Evolutionary conservation across 1,140 invertebrate species (phyloP), one percentile per base, ranked within the genome.

Genomic region (Pollicipes pollicipes): DNA sequence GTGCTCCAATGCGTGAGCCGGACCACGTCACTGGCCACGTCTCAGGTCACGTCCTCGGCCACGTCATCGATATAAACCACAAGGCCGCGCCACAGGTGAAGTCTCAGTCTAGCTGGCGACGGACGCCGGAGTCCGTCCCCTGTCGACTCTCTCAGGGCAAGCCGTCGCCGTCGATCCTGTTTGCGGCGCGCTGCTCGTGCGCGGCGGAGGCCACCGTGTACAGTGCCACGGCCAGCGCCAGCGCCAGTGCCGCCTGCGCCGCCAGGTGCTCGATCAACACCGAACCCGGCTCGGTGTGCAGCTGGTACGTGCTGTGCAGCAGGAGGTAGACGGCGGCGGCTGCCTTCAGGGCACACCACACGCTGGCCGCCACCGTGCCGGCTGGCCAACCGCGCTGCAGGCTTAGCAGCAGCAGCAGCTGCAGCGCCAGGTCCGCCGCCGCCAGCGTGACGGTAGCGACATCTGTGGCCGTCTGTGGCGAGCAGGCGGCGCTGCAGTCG

Each of bases 321-420:
- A 58, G 45, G 13, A 58, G 45, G 45, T 58, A 58, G 45, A 58
- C 24, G 73, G 88, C 89, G 71, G 82, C 83, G 3, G 81, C 82
- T 63, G 78, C 79, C 45, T 58, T 58, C 45, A 58, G 45, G 2
- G 45, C 45, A 21, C 24, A 10, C 45, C 45, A 58, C 45, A 58
- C 45, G 45, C 13, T 58, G 10, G 24, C 45, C 2, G 45, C 24
- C 13, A 58, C 21, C 13, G 45, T 21, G 10, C 45, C 45, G 45
- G 45, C 45, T 21, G 45, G 45, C 45, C 45, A 58, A 10, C 13
- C 13, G 45, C 45, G 13, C 13, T 21, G 45, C 45, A 58, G 45
- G 24, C 45, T 58, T 10, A 2, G 13, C 45, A 58, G 45, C 45
- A 58, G 21, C 45, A 58, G 45, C 45, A 58, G 6, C 13, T 58